A percentile compares a stretch with the other conserved stretches of the same genome.
Conservation (phyloP, 64 coral and sea anemone species). For the Montipora sp. region DNA sequence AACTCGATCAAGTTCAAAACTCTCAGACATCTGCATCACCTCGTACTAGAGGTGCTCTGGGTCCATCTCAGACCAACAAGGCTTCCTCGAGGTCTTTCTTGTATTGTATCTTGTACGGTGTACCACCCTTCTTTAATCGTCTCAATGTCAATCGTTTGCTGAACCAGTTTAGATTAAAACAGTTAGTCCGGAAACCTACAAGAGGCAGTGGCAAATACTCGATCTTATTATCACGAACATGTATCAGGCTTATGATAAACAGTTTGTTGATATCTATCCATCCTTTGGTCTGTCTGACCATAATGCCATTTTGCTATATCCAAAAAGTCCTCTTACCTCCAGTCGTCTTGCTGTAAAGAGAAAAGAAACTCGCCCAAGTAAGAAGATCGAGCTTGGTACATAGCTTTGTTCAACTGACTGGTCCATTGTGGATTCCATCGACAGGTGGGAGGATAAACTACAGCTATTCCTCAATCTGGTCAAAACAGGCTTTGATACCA, state of each 20-base stretch:
- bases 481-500: background rate
- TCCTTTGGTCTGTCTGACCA: conserved; percentile 62
- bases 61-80: too few relatives aligned
- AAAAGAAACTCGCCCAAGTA: conserved; percentile 11
- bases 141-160: conserved; percentile 42
- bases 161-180: conserved; percentile 52
- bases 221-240: conserved; percentile 65
- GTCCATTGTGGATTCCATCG: conserved; percentile 28
- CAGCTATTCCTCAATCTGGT: conserved; percentile 5
- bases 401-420: conserved; percentile 69
- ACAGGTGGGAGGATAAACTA: conserved; percentile 52
- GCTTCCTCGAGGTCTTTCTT: too few relatives aligned
- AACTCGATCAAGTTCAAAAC: too few relatives aligned
- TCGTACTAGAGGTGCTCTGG: too few relatives aligned
- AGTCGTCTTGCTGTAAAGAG: background rate
- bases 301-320: conserved; percentile 4
- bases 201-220: conserved; percentile 18
- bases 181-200: conserved; percentile 62
- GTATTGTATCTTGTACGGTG: too few relatives aligned
- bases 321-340: background rate
- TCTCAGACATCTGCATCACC: too few relatives aligned
- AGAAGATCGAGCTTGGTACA: conserved; percentile 55
- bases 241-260: conserved; percentile 53
- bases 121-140: conserved; percentile 9
- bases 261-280: conserved; percentile 49